Evolutionary conservation across 2,888 invertebrate species (phyloP).

Genomic region (Hybos culiciformis): DNA sequence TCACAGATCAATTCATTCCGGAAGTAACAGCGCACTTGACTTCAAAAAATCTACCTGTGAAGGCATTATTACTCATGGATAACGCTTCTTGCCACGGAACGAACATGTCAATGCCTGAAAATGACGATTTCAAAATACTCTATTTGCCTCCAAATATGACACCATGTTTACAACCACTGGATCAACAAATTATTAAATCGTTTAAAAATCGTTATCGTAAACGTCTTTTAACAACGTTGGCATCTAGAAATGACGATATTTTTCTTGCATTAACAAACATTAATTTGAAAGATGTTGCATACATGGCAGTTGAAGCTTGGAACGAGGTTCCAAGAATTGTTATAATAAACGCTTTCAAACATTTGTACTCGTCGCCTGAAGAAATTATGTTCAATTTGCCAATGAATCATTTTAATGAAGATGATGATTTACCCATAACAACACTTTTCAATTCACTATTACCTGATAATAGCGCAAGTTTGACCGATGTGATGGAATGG

Average conservation of each 20-base stretch:
- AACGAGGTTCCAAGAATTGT: not conserved
- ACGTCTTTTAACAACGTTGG: no score
- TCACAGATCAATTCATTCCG: not conserved
- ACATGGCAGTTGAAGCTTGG: not conserved
- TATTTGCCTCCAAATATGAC: not conserved
- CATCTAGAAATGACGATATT: no score
- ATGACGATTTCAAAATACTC: not conserved
- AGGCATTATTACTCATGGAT: not conserved
- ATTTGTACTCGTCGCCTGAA: not conserved
- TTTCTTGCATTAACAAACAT: not conserved
- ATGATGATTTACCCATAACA: no score
- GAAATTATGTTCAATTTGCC: not conserved
- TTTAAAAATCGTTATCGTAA: not conserved
- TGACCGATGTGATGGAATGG: no score
- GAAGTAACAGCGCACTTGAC: not conserved
- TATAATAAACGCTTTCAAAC: not conserved
- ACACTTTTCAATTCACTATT: no score
- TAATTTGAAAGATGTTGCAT: not conserved
- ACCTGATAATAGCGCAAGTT: no score
- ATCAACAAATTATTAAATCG: not conserved
- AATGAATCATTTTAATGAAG: not conserved
- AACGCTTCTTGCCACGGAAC: not conserved
- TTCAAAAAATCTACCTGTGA: not conserved
- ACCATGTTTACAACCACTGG: not conserved
- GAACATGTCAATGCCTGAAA: not conserved